These are phyloP conservation scores for Diacarnus erythraeanus DNA, from an alignment of 37 sponge, comb jelly and placozoan genomes.

Conservation along the genomic window DNA sequence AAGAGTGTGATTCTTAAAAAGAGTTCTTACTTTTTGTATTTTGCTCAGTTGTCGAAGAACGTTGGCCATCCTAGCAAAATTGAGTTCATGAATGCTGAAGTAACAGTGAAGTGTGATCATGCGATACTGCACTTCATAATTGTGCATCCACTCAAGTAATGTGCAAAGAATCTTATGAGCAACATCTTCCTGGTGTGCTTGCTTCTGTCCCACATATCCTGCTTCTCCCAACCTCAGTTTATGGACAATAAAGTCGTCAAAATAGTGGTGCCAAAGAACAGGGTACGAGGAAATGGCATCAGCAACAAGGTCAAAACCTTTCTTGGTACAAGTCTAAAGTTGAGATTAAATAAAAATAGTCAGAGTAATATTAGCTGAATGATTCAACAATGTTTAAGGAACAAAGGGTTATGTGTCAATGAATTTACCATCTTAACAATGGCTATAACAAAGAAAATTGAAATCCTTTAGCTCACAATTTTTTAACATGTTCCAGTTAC, in stretches of 20 bases:
- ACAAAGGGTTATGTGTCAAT: too few relatives aligned
- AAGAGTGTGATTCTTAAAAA: too few relatives aligned
- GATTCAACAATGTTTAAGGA: too few relatives aligned
- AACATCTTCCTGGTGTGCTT: neutral
- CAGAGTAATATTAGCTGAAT: too few relatives aligned
- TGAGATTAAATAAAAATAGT: neutral
- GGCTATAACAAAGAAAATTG: too few relatives aligned
- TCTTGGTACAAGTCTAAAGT: neutral
- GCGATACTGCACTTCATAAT: neutral
- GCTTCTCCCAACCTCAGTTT: slow-evolving; percentile 22
- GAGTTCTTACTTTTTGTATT: slow-evolving; percentile 18
- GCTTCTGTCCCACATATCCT: neutral
- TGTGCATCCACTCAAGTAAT: slow-evolving; percentile 17
- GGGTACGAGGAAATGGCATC: slow-evolving; percentile 22
- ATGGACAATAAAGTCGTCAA: slow-evolving; percentile 52
- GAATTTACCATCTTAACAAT: too few relatives aligned
- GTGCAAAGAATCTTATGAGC: slow-evolving; percentile 28
- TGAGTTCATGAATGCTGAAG: slow-evolving; percentile 41
- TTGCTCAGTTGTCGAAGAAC: slow-evolving; percentile 55
- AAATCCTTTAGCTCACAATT: too few relatives aligned
- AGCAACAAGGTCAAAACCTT: neutral
- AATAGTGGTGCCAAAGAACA: slow-evolving; percentile 56
- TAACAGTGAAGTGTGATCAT: slow-evolving; percentile 42
- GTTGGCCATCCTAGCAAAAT: slow-evolving; percentile 54
- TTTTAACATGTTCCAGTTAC: too few relatives aligned